Percentiles rank a stretch among this genome's conserved stretches.
phyloP scores from a whole-genome alignment of 1,140 invertebrate species.

The Eriocheir sinensis region DNA sequence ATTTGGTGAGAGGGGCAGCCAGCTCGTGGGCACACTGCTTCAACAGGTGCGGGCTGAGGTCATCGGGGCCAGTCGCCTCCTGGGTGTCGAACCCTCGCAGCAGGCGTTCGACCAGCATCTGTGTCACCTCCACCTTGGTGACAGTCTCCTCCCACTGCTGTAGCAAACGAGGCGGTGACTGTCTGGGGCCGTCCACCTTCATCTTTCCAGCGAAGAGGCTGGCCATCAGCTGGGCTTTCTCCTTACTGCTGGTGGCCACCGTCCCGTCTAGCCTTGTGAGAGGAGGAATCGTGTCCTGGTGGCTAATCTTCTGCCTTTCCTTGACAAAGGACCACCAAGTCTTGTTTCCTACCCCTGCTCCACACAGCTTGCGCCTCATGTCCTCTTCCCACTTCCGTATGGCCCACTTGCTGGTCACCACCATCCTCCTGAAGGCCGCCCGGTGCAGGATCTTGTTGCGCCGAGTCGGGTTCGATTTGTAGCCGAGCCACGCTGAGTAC shows the following conservation, averaged over 20 bases:
- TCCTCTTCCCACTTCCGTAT: background rate
- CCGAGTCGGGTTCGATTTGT: slow-evolving; percentile 27
- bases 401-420: slow-evolving; percentile 39
- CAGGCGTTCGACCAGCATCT: background rate
- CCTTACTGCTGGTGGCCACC: background rate
- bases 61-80: background rate
- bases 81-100: background rate
- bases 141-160: background rate
- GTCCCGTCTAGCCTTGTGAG: background rate
- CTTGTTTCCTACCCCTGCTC: background rate
- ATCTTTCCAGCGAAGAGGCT: background rate
- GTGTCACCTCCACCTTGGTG: background rate
- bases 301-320: background rate
- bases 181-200: background rate
- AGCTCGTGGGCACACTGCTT: no score
- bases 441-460: background rate
- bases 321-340: no score
- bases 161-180: background rate
- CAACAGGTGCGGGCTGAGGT: no score
- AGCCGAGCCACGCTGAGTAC: background rate
- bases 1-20: no score
- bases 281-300: background rate
- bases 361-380: background rate
- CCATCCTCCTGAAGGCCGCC: background rate
- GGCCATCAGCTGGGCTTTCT: background rate